phyloP scores from a whole-genome alignment of 2,113 vertebrate genomes.

The Paedocypris sp. region DNA sequence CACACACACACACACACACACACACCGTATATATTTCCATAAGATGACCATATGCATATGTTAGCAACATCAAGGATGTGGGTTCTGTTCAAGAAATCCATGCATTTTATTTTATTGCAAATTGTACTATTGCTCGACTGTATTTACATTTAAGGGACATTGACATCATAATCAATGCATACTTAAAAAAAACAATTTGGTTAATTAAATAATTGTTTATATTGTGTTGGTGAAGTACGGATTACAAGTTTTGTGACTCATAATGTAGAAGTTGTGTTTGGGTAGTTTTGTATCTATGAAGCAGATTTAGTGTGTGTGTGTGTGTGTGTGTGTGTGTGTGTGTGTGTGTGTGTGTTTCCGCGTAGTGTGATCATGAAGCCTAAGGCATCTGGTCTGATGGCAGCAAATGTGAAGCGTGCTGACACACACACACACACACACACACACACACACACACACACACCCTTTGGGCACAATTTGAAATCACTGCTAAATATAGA shows the following conservation, averaged over 20 bases:
- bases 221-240: background rate
- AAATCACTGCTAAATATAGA: conserved; percentile 24
- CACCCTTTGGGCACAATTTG: conserved; percentile 19
- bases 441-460: background rate
- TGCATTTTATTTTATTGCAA: too few species aligned
- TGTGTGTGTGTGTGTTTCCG: background rate
- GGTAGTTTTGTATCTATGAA: background rate
- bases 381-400: conserved; percentile 17
- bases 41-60: too few species aligned
- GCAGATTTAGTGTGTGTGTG: too few species aligned
- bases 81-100: too few species aligned
- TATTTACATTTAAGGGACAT: too few species aligned
- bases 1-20: too few species aligned
- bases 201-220: too few species aligned
- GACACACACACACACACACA: background rate
- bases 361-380: conserved; percentile 14
- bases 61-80: too few species aligned
- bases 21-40: too few species aligned
- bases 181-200: too few species aligned
- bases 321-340: conserved; percentile 6
- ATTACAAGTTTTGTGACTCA: background rate
- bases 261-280: background rate
- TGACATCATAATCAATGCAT: too few species aligned
- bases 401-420: conserved; percentile 6
- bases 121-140: too few species aligned